phyloP scores from a whole-genome alignment of 2,797 vertebrate species.

The Rhynchotus rufescens region DNA sequence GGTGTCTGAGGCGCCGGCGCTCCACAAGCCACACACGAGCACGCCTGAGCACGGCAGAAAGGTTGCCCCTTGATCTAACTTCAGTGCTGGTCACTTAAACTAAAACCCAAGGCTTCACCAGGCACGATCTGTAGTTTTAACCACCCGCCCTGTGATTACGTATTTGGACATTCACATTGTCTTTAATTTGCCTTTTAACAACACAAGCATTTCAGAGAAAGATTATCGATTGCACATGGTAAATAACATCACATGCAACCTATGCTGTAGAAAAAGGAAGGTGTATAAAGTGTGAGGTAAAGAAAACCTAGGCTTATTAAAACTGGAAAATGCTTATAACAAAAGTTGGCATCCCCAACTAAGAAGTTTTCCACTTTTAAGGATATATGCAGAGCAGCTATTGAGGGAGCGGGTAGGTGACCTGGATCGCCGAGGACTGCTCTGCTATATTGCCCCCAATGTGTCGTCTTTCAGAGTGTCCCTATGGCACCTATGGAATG shows the following conservation, averaged over 20 bases:
- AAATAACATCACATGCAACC: not conserved
- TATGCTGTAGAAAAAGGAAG: not conserved
- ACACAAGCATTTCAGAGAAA: not conserved
- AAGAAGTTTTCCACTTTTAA: not conserved
- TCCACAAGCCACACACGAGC: not conserved
- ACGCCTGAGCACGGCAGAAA: not conserved
- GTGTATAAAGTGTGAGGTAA: not conserved
- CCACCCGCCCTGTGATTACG: not conserved
- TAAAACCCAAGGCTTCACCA: not conserved
- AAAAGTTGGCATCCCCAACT: not conserved
- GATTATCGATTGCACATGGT: not conserved
- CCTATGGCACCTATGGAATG: slow-evolving; percentile 91
- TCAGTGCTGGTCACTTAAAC: not conserved
- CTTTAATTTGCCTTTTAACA: not conserved
- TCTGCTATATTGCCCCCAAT: not conserved
- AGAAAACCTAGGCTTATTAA: not conserved
- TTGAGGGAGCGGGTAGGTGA: not conserved
- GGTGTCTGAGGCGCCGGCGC: too few species aligned
- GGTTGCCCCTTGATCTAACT: not conserved
- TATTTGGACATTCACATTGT: not conserved
- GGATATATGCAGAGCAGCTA: not conserved
- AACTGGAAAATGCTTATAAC: not conserved
- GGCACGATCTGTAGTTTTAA: not conserved
- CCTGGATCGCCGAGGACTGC: not conserved
- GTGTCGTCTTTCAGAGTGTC: slow-evolving; percentile 85